Evolutionary conservation across 2,797 vertebrate species (phyloP).

Genomic region (Cheirogaleus major): DNA sequence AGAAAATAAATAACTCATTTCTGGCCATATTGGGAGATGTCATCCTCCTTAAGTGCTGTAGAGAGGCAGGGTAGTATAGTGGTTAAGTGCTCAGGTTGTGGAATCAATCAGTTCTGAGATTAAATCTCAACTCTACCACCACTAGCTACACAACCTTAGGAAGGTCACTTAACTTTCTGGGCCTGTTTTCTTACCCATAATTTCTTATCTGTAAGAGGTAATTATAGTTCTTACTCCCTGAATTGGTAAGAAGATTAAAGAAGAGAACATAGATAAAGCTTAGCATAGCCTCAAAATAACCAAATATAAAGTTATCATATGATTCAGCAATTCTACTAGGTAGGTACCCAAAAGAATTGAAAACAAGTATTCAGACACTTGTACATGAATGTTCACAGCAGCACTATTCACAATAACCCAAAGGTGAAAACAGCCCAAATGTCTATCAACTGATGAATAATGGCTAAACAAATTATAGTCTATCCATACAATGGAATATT

Average conservation of each 20-base stretch:
- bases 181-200: slow-evolving; percentile 31
- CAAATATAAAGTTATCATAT: not conserved
- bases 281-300: slow-evolving; percentile 13
- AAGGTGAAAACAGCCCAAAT: not conserved
- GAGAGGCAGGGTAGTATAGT: not conserved
- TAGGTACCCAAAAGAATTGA: not conserved
- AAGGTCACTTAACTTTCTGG: slow-evolving; percentile 3
- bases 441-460: not conserved
- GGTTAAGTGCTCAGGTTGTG: not conserved
- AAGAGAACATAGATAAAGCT: not conserved
- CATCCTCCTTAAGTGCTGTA: not conserved
- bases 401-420: slow-evolving; percentile 1
- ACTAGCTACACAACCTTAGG: not conserved
- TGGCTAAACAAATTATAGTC: not conserved
- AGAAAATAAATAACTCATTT: not conserved
- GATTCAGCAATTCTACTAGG: not conserved
- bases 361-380: slow-evolving; percentile 15
- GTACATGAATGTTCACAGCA: not conserved
- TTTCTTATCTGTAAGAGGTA: slow-evolving; percentile 25
- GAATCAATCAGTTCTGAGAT: not conserved
- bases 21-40: not conserved
- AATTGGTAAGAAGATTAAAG: slow-evolving; percentile 11
- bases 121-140: not conserved
- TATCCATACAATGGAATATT: not conserved
- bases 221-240: not conserved